These are phyloP conservation scores for Limenitis arthemis DNA, from an alignment of 2,888 invertebrate species.

Conservation along the genomic window DNA sequence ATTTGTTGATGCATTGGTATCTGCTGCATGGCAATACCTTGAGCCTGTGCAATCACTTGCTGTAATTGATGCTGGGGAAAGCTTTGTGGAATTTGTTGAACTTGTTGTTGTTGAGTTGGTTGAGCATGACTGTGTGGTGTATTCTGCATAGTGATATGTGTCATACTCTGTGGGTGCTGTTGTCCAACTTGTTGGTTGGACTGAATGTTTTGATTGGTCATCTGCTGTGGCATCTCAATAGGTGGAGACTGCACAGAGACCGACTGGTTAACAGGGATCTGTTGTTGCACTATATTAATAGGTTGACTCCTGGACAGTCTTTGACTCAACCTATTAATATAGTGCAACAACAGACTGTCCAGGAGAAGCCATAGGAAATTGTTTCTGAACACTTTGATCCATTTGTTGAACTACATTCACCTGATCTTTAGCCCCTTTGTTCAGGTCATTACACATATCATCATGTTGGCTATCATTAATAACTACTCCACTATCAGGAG, in stretches of 20 bases:
- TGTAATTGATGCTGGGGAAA: slow-evolving; percentile 69
- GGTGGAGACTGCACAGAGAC: slow-evolving; percentile 68
- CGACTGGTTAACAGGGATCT: slow-evolving; percentile 58
- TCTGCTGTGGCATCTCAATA: slow-evolving; percentile 66
- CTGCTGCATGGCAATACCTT: slow-evolving; percentile 66
- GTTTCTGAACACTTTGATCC: slow-evolving; percentile 64
- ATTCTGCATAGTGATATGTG: slow-evolving; percentile 65
- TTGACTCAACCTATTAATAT: slow-evolving; percentile 62
- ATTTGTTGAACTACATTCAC: slow-evolving; percentile 62
- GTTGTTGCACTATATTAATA: slow-evolving; percentile 57
- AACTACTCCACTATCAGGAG: slow-evolving; percentile 67
- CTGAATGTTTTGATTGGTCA: slow-evolving; percentile 59
- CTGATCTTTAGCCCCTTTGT: slow-evolving; percentile 66
- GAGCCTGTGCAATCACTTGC: slow-evolving; percentile 65
- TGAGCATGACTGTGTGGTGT: slow-evolving; percentile 51
- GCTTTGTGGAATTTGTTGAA: slow-evolving; percentile 68
- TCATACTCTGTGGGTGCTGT: slow-evolving; percentile 68
- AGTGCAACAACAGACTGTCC: slow-evolving; percentile 66
- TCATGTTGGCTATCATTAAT: slow-evolving; percentile 68
- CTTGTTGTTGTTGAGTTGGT: slow-evolving; percentile 58
- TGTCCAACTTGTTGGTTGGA: slow-evolving; percentile 56
- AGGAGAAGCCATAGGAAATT: slow-evolving; percentile 67
- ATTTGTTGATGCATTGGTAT: slow-evolving; percentile 69
- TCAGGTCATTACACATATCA: slow-evolving; percentile 63
- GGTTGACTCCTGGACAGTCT: too few species aligned